phyloP scores from a whole-genome alignment of 2,113 vertebrate species.

The Lepidiolamprologus cunningtoni region DNA sequence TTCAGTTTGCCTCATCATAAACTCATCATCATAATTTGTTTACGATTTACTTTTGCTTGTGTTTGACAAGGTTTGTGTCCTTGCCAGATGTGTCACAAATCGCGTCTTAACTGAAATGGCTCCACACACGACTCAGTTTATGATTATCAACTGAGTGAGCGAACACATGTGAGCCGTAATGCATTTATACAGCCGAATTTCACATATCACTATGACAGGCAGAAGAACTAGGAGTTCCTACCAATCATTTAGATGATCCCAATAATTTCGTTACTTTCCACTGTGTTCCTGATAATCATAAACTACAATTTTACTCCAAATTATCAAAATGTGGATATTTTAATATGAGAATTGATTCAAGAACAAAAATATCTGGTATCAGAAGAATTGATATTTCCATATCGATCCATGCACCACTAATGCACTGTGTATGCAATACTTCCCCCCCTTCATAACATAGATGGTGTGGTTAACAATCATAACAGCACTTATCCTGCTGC shows the following conservation, averaged over 20 bases:
- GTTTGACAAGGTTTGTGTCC: not conserved
- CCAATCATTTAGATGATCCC: rapidly evolving
- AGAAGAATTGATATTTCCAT: not conserved
- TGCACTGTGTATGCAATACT: not conserved
- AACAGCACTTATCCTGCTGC: not conserved
- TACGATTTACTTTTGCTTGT: not conserved
- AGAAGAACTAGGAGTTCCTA: not conserved
- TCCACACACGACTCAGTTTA: not conserved
- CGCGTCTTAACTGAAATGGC: not conserved
- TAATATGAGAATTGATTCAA: not conserved
- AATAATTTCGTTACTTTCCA: not conserved
- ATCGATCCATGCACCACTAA: not conserved
- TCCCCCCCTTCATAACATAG: not conserved
- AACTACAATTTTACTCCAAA: not conserved
- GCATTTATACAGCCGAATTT: not conserved
- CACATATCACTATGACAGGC: not conserved
- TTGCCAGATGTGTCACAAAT: not conserved
- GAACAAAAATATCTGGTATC: not conserved
- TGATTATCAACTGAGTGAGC: not conserved
- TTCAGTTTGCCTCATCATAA: not conserved
- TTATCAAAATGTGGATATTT: not conserved
- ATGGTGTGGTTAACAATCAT: not conserved
- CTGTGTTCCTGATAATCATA: not conserved
- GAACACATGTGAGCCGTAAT: not conserved
- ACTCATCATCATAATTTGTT: not conserved